Evolutionary conservation across 2,888 invertebrate genomes (phyloP), one percentile per base, ranked within the genome.

Genomic region (Leucania comma): DNA sequence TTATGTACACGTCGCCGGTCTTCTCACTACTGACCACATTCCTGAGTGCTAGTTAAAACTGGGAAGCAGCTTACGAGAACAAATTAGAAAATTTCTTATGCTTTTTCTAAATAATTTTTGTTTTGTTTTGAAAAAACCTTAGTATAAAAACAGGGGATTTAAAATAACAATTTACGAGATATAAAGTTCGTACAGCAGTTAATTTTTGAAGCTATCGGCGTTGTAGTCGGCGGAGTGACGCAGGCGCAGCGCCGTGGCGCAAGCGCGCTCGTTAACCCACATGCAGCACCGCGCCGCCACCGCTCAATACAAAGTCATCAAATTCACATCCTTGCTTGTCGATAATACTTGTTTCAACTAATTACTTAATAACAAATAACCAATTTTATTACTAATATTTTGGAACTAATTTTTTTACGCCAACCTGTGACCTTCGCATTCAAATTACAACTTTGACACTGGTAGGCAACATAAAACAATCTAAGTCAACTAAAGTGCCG

Each of bases 191-290:
- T 68, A 22, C 50, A 72, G 64, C 46, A 75, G 78, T 64, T 80
- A 77, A 81, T 80, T 77, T 81, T 79, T 77, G 81, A 80, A 83
- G 83, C 86, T 84, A 85, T 86, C 77, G 84, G 83, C 89, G 86
- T 54, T 74, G 54, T 64, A 56, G 72, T 58, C 68, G 58, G 74
- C 72, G 58, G 74, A 73, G 83, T 81, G 64, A 83, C 75, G 83
- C 82, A 62, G 84, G 72, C 78, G 80, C 77, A 72, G 83, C 67
- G 61, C 78, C 72, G 83, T 91, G 92, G 89, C 91, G 93, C 92
- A 93, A 93, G 88, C 78, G 57, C 84, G 88, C 92, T 94, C 94
- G 94, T 94, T 94, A 94, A 94, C 94, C 94, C 93, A 94, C 93
- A 94, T 93, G 91, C 90, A 86, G 86, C 59, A 63, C 78, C 70